Evolutionary conservation across 2,113 vertebrate species (phyloP), one percentile per base, ranked within the genome.

Genomic region (Nyctibius bracteatus): DNA sequence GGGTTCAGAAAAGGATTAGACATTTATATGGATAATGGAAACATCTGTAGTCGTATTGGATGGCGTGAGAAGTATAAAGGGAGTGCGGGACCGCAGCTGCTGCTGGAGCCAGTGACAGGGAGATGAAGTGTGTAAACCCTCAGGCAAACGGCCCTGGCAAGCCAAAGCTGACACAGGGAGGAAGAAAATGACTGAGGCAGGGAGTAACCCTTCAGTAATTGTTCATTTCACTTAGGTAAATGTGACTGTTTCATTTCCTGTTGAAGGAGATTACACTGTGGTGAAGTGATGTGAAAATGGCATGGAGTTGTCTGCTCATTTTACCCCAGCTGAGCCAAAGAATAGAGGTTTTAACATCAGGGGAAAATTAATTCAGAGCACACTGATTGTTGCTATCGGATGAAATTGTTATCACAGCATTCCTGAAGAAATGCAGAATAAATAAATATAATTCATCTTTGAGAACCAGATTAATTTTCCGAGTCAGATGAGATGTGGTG

Each of bases 1-100:
- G 91, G 70, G 78, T 92, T 84, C 83, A 51, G 92, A 35, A 43
- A 57, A 73, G 90, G 92, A 83, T 86, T 13, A 27, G 91, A 24
- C 9, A 4, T 87, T 92, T 52, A 61, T 81, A n/a, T 2, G 86
- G 90, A n/a, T 88, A 57, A 93, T 61, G 94, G 83, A 74, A 95
- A 74, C 49, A 57, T 65, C 88, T 74, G 91, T 20, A 68, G 39
- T 5, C 3, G 15, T 12, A 52, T 8, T 47, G 93, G 88, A 31
- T 74, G 75, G 28, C 0, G 4, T 18, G 57, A 81, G 67, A 25
- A 25, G n/a, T 2, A 8, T n/a, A 75, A 44, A 79, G 95, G 82
- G 75, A 51, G 7, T 0, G 10, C 0, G 20, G 78, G 88, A 75
- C 39, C 1, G 3, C 44, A 22, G 74, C 12, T 74, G 78, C 88